phyloP scores from a whole-genome alignment of 1,140 invertebrate species.

The Campoletis sonorensis region DNA sequence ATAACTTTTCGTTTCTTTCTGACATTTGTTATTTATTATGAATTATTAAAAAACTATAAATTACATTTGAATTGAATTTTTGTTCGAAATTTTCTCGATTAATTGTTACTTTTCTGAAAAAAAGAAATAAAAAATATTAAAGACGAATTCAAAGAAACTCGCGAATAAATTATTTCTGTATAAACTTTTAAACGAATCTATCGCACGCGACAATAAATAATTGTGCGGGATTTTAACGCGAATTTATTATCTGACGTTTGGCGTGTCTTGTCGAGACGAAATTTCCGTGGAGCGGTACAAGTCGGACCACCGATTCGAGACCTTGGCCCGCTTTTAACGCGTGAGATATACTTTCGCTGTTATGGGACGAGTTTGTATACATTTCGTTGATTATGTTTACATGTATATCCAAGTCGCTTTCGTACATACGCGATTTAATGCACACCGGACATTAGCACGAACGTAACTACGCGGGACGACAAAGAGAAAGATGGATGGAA shows the following conservation, averaged over 20 bases:
- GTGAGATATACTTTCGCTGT: conserved; percentile 17
- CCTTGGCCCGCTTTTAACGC: not conserved
- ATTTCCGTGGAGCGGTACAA: not conserved
- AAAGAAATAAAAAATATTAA: no score
- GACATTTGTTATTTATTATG: no score
- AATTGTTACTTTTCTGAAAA: no score
- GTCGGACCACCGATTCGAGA: not conserved
- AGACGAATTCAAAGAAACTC: no score
- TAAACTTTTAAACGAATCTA: not conserved
- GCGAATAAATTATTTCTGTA: no score
- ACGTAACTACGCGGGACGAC: no score
- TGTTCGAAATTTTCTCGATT: no score
- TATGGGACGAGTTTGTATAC: not conserved
- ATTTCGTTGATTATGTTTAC: not conserved
- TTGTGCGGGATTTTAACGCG: not conserved
- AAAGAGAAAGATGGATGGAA: no score
- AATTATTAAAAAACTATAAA: no score
- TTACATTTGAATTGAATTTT: no score
- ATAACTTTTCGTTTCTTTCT: no score
- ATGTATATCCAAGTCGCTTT: not conserved
- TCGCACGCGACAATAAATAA: conserved; percentile 4
- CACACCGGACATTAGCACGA: not conserved
- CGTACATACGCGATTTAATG: not conserved
- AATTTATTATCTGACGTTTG: not conserved
- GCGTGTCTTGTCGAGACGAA: not conserved